Base-by-base conservation (phyloP, 2,797 vertebrate species). In the Centroberyx gerrardi region DNA sequence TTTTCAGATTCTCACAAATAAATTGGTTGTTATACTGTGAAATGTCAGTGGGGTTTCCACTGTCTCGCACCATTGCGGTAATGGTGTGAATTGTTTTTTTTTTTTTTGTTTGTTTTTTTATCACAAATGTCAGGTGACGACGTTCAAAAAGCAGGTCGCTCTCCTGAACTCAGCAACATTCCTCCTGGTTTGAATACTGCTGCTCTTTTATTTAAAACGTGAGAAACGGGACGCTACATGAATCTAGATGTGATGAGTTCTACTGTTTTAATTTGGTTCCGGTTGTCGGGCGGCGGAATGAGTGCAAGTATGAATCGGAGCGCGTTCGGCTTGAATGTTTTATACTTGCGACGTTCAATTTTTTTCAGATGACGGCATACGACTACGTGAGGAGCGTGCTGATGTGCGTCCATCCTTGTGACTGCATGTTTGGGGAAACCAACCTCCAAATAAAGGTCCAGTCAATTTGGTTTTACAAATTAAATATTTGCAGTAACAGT, bases 21-120 rank as follows among this genome's bases (percentile, higher is more conserved):
- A 70, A 69, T 86, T 74, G 74, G 56, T 89, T 33, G 36, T 85
- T 81, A 82, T 88, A 92, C 93, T 94, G 93, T 94, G 93, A 95
- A 93, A 74, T 68, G 0, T 38, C 29, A 62, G 8, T 17, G 58
- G 31, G 22, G 22, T 22, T 59, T 59, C 68, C 13, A 31, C 61
- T n/a, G 36, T 33, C 17, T 54, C 36, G 54, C 18, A n/a, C 12
- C 48, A 44, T 27, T 51, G 52, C 48, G 52, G 62, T 29, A 58
- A 69, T 64, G 67, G 18, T 44, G 48, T 54, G 44, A 68, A 27
- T 60, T 33, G 10, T 74, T 27, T 54, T 48, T 27, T 56, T 55
- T 55, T 31, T 31, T 15, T 42, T 66, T 69, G 63, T 74, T 13
- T 48, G 29, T 87, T 71, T 56, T 42, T 63, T 4, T 65, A 68